Evolutionary conservation across 2,888 invertebrate species (phyloP), one percentile per base, ranked within the genome.

Genomic region (Scaptodrosophila latifasciaeformis): DNA sequence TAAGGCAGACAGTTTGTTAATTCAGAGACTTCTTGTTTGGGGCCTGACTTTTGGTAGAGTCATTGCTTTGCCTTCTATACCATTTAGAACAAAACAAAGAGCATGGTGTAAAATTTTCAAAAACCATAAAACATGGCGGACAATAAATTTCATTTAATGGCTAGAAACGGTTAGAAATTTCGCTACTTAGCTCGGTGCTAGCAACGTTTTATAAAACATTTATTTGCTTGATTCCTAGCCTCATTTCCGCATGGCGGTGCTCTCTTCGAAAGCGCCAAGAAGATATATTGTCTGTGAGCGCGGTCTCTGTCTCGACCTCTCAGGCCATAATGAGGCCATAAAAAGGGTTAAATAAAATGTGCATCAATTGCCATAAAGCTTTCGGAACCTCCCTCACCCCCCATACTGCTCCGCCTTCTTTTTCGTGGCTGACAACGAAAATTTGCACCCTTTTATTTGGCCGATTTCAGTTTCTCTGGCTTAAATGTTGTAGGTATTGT

Each of bases 121-220:
- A 50, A 58, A 57, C 65, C 72, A 76, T 76, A 76, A 77, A 81
- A 76, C 78, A 78, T 68, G 66, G 65, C 35, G 54, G 61, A 68
- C 76, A 66, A 81, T 82, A 82, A 82, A 81, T 81, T 78, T 76
- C 67, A 59, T 71, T 76, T 81, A 81, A 81, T 81, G 81, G 75
- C 60, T 71, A n/a, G n/a, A 75, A 70, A 72, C 63, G 56, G 65
- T 42, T 53, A 53, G 53, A 64, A 68, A 65, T 60, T 59, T 58
- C 51, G 65, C 57, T 66, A 57, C 64, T 70, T 60, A 60, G 62
- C 15, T 31, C 45, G 18, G 53, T 62, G 54, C 66, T 60, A 68
- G 63, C 59, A 76, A 71, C 80, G 74, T 79, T 77, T 79, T 79
- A 77, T 76, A 79, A 77, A 79, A 79, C 76, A 79, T 77, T 79